Percentiles rank a stretch among this genome's conserved stretches.
phyloP scores from a whole-genome alignment of 37 sponge, comb jelly and placozoan species.

The Diacarnus erythraeanus region DNA sequence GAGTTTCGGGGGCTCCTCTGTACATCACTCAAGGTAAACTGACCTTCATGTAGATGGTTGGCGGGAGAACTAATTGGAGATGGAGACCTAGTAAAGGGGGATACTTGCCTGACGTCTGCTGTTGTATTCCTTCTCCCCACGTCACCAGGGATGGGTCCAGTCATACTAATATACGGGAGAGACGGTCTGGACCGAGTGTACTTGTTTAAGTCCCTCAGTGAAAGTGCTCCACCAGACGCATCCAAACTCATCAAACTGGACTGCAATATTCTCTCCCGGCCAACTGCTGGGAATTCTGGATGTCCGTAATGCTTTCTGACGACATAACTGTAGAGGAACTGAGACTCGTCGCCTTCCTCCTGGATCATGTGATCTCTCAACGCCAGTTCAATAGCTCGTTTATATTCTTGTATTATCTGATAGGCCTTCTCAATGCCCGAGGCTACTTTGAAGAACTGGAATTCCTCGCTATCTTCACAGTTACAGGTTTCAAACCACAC shows the following conservation, averaged over 20 bases:
- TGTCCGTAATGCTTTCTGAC: conserved; percentile 56
- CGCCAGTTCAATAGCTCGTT: conserved; percentile 21
- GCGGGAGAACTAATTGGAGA: not conserved
- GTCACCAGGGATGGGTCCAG: not conserved
- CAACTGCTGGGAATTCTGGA: conserved; percentile 3
- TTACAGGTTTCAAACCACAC: conserved; percentile 75
- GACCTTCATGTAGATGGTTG: not conserved
- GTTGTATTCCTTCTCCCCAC: not conserved
- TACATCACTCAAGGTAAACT: not conserved
- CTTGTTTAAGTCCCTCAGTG: not conserved
- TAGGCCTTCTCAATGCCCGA: conserved; percentile 50
- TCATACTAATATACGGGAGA: not conserved
- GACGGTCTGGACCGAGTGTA: not conserved
- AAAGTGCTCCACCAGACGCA: conserved; percentile 9
- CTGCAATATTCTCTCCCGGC: conserved; percentile 18
- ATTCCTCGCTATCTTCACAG: conserved; percentile 20
- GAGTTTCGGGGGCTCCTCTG: not conserved
- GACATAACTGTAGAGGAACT: conserved; percentile 29
- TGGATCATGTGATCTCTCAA: conserved; percentile 35
- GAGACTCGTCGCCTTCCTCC: conserved; percentile 30
- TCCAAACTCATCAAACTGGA: conserved; percentile 24
- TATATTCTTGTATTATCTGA: conserved; percentile 31
- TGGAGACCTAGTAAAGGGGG: not conserved
- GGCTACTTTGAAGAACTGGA: conserved; percentile 36
- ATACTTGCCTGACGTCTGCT: not conserved